Base-by-base conservation (phyloP, 2,888 invertebrate species). In the Liposcelis brunnea region DNA sequence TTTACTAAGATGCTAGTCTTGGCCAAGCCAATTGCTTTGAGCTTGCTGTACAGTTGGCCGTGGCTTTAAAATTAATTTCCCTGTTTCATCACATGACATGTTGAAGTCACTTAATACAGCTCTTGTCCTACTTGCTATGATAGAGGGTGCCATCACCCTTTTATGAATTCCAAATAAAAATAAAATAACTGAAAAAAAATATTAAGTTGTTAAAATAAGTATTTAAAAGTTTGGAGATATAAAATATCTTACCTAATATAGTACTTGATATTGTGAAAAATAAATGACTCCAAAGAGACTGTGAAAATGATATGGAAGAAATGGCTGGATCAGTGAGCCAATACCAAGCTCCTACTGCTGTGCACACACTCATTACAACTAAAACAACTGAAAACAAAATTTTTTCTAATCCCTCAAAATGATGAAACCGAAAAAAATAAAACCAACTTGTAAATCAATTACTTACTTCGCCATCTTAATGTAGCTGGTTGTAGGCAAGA, bases 31-130 rank as follows among this genome's bases (percentile, higher is more conserved):
- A 26, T 26, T 26, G 8, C 26, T 26, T 26, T 26, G 26, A 26
- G 26, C 26, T 6, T 4, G 5, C 8, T 26, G 26, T 26, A 40
- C 40, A 14, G 68, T 72, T 35, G 87, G 89, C 48, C 89, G 66
- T 2, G 93, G 94, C 62, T 90, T 90, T 31, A 95, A 68, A 56
- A 95, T 94, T 42, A 95, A 70, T 66, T 93, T 93, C 47, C 94
- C 94, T 26, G 90, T 90, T 60, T 95, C 93, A 60, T 94, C 94
- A 64, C 95, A 95, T 18, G 91, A 91, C 93, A 95, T 94, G 64
- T 95, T 95, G 64, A 93, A 95, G 65, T 95, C 94, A 36, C 81
- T 80, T 45, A 95, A 71, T 2, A 94, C 93, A 43, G 77, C 78
- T 48, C 94, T 71, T 37, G 91, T 90, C 51, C 95, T 71, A 1